Base-by-base conservation (phyloP, 2,888 invertebrate genomes). In the Amiota mariae region DNA sequence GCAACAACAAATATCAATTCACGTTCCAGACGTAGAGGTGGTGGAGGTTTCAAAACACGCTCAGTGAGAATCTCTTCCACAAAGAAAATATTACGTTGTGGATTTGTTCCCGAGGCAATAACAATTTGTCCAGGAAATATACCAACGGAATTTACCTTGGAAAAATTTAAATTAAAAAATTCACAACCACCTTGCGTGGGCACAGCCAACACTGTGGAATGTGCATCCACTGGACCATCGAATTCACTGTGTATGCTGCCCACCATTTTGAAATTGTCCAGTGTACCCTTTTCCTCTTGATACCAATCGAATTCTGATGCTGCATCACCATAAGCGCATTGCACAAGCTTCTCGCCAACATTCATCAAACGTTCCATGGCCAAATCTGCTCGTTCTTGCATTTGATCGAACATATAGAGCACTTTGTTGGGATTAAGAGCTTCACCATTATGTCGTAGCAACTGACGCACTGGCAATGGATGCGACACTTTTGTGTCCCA, bases 161-260 rank as follows among this genome's bases (percentile, higher is more conserved):
- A 91, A 90, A 82, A 92, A 90, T 76, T 92, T 84, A 80, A 91
- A 87, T 76, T 90, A 79, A 87, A 91, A 13, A 76, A 76, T 89
- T 82, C 92, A 91, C 68, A 91, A 90, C 81, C 90, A 90, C 81
- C 91, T 90, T 92, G 91, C 91, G 87, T 79, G 10, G 92, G 91
- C 9, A 94, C 94, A 86, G 96, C 94, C 10, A 96, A 90, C 51
- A 94, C 86, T 1, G 94, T 92, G 36, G 95, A 94, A 77, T 93
- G 92, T 1, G 92, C 89, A 88, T 95, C 95, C 46, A 96, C 90
- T 75, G 93, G 92, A 0, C 94, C 90, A 78, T 94, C 93, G 93
- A 93, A 81, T 96, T 95, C 81, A 94, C 94, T 59, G 79, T 93
- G 93, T 77, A 97, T 92, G 68, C 95, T 92, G 13, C 97, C 97